Evolutionary conservation across 2,888 invertebrate species (phyloP).

Genomic region (Hipparchia sbordonii): DNA sequence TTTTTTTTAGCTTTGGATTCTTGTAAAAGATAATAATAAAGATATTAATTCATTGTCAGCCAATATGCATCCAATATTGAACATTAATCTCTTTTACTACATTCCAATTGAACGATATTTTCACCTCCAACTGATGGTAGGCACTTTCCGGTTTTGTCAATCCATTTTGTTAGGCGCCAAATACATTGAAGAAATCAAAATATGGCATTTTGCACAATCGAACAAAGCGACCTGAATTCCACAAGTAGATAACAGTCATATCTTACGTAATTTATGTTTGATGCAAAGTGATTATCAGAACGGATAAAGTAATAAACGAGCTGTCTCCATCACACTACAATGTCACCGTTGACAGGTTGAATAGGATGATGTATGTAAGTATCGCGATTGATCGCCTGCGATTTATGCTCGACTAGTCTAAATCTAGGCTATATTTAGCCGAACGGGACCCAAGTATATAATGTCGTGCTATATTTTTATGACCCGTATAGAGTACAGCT

Average conservation of each 20-base stretch:
- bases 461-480: background rate
- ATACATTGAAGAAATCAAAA: background rate
- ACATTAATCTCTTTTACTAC: no score
- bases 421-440: constrained; percentile 10
- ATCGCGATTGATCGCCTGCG: constrained; percentile 43
- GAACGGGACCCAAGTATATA: background rate
- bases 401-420: constrained; percentile 18
- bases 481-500: background rate
- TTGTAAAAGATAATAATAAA: no score
- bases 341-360: constrained; percentile 43
- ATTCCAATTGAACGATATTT: no score
- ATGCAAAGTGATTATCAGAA: constrained; percentile 22
- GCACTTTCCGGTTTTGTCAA: no score
- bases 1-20: no score
- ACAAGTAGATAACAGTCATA: background rate
- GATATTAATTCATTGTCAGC: no score
- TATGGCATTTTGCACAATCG: background rate
- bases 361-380: constrained; percentile 63
- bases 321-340: constrained; percentile 26
- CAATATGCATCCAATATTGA: no score
- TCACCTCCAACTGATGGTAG: no score
- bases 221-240: background rate
- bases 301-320: constrained; percentile 31
- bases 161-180: no score
- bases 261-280: constrained; percentile 2